Conservation (phyloP, 2,888 invertebrate species). For the Lordiphosa fenestrarum region DNA sequence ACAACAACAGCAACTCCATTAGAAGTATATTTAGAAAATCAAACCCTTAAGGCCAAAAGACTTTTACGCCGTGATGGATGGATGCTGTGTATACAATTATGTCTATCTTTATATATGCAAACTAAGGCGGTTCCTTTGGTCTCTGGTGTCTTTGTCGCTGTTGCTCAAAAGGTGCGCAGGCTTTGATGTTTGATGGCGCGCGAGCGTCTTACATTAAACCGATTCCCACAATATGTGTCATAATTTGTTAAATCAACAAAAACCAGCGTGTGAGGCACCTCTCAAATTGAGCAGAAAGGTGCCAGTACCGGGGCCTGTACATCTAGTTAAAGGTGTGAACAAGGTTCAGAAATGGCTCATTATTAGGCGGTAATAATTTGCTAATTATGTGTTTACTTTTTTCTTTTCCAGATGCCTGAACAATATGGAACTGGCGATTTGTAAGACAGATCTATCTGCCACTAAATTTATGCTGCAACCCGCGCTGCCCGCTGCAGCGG, state of each 20-base stretch:
- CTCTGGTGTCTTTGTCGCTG: slow-evolving; percentile 55
- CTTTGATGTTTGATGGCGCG: slow-evolving; percentile 57
- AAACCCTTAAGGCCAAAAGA: slow-evolving; percentile 41
- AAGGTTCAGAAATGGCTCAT: slow-evolving; percentile 47
- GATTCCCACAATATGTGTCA: slow-evolving; percentile 52
- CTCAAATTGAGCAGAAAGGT: slow-evolving; percentile 62
- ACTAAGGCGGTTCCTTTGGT: slow-evolving; percentile 64
- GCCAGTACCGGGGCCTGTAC: slow-evolving; percentile 23
- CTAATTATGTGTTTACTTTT: slow-evolving; percentile 27
- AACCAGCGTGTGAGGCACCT: slow-evolving; percentile 15
- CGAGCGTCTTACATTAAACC: slow-evolving; percentile 34
- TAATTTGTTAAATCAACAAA: slow-evolving; percentile 65
- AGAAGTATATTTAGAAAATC: slow-evolving; percentile 59
- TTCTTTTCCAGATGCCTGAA: slow-evolving; percentile 63
- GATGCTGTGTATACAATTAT: slow-evolving; percentile 69
- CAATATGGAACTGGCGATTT: slow-evolving; percentile 78
- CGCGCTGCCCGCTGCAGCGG: slow-evolving; percentile 51
- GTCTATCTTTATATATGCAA: slow-evolving; percentile 60
- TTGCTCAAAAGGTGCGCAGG: slow-evolving; percentile 40
- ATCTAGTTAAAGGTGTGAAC: slow-evolving; percentile 62
- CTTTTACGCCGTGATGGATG: slow-evolving; percentile 35
- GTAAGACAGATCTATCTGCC: slow-evolving; percentile 77
- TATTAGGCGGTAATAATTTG: slow-evolving; percentile 36
- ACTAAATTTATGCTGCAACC: slow-evolving; percentile 78
- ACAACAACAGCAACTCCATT: slow-evolving; percentile 54